Evolutionary conservation across 2,888 invertebrate genomes (phyloP).

Genomic region (Calameuta pallipes): DNA sequence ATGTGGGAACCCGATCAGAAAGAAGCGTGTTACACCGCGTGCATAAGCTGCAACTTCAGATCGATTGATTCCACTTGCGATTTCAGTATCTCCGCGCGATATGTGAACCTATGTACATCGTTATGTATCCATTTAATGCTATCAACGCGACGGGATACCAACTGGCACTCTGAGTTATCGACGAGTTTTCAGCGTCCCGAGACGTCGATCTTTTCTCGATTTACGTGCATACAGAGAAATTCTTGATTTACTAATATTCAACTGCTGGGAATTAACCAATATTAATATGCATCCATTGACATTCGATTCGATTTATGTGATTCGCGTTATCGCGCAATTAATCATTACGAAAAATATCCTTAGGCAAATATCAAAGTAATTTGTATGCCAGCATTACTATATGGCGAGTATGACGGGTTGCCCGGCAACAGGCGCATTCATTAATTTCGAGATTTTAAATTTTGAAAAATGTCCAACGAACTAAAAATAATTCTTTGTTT

Average conservation of each 20-base stretch:
- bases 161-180: neutral
- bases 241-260: neutral
- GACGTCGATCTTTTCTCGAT: neutral
- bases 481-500: neutral
- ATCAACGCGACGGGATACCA: neutral
- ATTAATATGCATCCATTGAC: neutral
- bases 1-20: constrained; percentile 38
- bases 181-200: neutral
- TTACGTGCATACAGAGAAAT: neutral
- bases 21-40: neutral
- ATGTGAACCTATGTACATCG: neutral
- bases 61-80: constrained; percentile 4
- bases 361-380: neutral
- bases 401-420: neutral
- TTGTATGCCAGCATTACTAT: neutral
- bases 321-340: neutral
- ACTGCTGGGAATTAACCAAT: neutral
- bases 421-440: neutral
- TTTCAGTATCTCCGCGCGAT: neutral
- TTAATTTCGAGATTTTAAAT: neutral
- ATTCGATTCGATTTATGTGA: neutral
- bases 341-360: neutral
- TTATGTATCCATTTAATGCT: neutral
- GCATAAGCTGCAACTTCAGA: constrained; percentile 5
- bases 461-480: neutral